Conservation (phyloP, 2,113 vertebrate species). For the Myrmecobius fasciatus region DNA sequence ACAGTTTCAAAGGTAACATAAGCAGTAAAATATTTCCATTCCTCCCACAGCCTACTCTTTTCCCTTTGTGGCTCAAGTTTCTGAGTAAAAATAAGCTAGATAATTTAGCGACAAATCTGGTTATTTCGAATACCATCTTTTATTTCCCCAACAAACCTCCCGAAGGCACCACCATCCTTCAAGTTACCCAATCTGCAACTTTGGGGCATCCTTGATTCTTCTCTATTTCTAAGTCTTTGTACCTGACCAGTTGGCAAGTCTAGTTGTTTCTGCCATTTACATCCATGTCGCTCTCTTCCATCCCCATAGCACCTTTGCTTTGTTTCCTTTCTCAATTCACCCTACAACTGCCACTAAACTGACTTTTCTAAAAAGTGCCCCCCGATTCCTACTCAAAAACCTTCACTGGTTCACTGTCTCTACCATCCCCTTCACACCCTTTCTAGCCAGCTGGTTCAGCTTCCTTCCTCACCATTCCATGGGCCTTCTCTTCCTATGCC, state of each 20-base stretch:
- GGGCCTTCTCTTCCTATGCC: background rate
- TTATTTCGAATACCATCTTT: background rate
- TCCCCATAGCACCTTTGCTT: background rate
- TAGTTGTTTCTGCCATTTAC: background rate
- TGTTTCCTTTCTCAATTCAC: background rate
- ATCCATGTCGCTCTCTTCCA: background rate
- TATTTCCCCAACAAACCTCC: background rate
- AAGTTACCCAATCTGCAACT: background rate
- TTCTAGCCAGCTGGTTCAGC: background rate
- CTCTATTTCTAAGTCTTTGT: background rate
- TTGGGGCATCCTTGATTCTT: background rate
- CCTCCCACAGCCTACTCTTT: background rate
- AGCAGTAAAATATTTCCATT: background rate
- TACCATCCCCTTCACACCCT: background rate
- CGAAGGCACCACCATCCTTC: background rate
- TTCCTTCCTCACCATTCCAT: background rate
- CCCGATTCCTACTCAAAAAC: background rate
- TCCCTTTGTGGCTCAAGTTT: background rate
- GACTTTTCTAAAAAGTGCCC: background rate
- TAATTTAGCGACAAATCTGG: background rate
- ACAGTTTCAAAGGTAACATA: constrained; percentile 50
- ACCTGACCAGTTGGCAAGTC: background rate
- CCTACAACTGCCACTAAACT: background rate
- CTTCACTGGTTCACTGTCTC: background rate
- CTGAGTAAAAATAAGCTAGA: background rate